These are phyloP conservation scores for Stenchaetothrips biformis DNA, from an alignment of 2,888 invertebrate genomes.

Conservation along the genomic window DNA sequence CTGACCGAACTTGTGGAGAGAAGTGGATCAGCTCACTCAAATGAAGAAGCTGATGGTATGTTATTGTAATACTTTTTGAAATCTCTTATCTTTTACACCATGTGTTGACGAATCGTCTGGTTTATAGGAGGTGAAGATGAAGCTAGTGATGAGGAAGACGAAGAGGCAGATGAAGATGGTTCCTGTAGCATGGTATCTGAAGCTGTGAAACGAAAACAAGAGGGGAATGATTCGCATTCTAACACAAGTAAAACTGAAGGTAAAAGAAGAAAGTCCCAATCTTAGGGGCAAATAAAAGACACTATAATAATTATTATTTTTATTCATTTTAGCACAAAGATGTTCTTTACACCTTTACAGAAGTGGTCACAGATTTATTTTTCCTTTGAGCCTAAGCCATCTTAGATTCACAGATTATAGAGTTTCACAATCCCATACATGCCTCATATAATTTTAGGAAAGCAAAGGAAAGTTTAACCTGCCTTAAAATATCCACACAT, in stretches of 20 bases:
- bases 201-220: background rate
- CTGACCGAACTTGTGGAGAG: background rate
- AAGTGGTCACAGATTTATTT: background rate
- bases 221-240: background rate
- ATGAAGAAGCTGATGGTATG: background rate
- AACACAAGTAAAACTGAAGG: background rate
- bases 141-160: background rate
- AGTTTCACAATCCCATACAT: no score
- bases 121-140: background rate
- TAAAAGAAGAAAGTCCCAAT: background rate
- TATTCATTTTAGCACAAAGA: background rate
- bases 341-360: background rate
- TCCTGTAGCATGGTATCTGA: background rate
- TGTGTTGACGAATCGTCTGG: background rate
- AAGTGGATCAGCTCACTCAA: background rate
- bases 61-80: background rate
- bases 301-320: background rate
- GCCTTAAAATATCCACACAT: background rate
- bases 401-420: no score
- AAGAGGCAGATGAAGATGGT: background rate
- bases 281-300: background rate
- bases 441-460: background rate
- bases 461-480: background rate
- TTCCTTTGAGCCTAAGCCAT: background rate
- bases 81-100: background rate